Evolutionary conservation across 2,113 vertebrate species (phyloP).

Genomic region (Puntigrus tetrazona): DNA sequence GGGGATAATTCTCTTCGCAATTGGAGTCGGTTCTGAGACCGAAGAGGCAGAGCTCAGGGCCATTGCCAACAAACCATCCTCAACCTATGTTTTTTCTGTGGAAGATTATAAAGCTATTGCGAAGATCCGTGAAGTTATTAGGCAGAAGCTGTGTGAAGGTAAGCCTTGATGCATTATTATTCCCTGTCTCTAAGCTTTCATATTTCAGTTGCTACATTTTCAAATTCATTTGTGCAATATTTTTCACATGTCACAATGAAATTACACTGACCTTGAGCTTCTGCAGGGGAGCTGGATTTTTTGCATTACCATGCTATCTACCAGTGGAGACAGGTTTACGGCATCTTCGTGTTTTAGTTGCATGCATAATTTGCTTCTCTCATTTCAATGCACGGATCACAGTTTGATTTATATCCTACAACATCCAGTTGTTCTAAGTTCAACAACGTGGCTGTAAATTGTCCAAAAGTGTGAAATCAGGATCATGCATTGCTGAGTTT

Average conservation of each 20-base stretch:
- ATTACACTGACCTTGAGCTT: neutral
- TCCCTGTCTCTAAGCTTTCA: neutral
- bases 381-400: conserved; percentile 13
- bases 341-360: conserved; percentile 18
- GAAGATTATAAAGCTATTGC: conserved; percentile 96
- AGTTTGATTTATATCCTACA: conserved; percentile 29
- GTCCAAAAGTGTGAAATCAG: conserved; percentile 19
- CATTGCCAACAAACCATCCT: conserved; percentile 93
- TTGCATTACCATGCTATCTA: conserved; percentile 5
- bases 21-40: conserved; percentile 90
- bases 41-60: conserved; percentile 86
- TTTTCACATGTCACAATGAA: neutral
- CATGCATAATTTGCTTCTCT: conserved; percentile 26
- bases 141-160: conserved; percentile 99
- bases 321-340: conserved; percentile 18
- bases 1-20: conserved; percentile 92
- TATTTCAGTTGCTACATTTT: neutral
- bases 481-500: neutral
- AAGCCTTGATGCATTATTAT: conserved; percentile 47
- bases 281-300: neutral
- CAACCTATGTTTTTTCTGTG: conserved; percentile 93
- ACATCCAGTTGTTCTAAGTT: conserved; percentile 26
- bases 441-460: conserved; percentile 35
- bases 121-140: conserved; percentile 93
- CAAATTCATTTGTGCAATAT: neutral